Conservation (phyloP, 2,888 invertebrate species). For the Thera obeliscata region DNA sequence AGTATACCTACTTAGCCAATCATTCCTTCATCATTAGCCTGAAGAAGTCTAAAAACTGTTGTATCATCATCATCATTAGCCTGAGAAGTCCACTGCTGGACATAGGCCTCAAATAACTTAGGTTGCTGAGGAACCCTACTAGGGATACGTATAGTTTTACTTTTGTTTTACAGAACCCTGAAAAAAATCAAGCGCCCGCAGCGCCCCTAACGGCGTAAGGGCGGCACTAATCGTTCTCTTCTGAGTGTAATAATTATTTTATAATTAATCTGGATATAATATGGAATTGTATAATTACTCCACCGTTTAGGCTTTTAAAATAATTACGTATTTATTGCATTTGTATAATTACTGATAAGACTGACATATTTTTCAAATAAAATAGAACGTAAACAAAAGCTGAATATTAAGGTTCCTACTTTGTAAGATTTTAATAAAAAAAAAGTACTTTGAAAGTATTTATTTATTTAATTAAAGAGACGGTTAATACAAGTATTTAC, state of each 20-base stretch:
- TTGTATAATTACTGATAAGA: background rate
- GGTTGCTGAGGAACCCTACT: no score
- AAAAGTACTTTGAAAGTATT: no score
- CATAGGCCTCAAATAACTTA: no score
- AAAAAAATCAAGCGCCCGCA: conserved; percentile 46
- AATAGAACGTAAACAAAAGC: background rate
- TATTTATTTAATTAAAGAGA: no score
- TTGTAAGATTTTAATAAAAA: no score
- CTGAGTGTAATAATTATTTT: conserved; percentile 46
- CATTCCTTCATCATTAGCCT: no score
- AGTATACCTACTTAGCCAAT: background rate
- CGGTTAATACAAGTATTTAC: no score
- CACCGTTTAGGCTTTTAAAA: conserved; percentile 9
- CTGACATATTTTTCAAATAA: background rate
- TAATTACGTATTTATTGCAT: background rate
- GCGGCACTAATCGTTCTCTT: conserved; percentile 62
- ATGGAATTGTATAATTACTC: conserved; percentile 23
- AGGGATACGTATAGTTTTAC: background rate
- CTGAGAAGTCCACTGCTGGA: no score
- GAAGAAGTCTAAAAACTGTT: no score
- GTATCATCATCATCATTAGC: no score
- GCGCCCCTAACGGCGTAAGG: conserved; percentile 54
- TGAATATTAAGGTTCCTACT: no score
- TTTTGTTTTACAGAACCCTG: conserved; percentile 42
- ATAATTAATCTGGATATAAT: conserved; percentile 24